Conservation (phyloP, 2,113 vertebrate genomes). For the Ginglymostoma cirratum region DNA sequence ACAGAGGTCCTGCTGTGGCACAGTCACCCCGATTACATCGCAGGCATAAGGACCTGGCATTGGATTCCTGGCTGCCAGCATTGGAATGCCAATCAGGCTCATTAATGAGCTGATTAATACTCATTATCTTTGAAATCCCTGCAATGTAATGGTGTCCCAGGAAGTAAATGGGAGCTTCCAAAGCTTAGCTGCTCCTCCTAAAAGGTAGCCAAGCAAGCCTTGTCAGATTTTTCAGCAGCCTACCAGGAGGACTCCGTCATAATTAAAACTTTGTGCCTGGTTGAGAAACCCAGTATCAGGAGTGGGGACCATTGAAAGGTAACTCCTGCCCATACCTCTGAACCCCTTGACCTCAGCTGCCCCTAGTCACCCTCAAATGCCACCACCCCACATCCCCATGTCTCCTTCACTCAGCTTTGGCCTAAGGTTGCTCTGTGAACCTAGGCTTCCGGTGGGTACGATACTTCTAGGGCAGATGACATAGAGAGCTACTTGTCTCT, state of each 20-base stretch:
- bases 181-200: neutral
- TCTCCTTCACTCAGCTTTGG: too few species aligned
- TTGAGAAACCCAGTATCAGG: neutral
- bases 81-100: neutral
- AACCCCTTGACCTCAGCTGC: too few species aligned
- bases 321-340: too few species aligned
- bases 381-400: too few species aligned
- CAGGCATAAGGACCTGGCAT: neutral
- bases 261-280: too few species aligned
- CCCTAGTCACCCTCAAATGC: too few species aligned
- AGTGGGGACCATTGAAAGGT: neutral
- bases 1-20: neutral
- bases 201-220: neutral
- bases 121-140: neutral
- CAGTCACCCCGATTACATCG: neutral
- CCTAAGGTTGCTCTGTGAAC: too few species aligned
- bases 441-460: too few species aligned
- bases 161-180: neutral
- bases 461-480: too few species aligned
- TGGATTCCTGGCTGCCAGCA: neutral
- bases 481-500: too few species aligned
- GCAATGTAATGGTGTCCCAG: neutral
- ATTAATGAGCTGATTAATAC: neutral
- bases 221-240: too few species aligned
- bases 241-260: too few species aligned